Conservation (phyloP, 2,797 vertebrate species). For the Syngnathus acus region DNA sequence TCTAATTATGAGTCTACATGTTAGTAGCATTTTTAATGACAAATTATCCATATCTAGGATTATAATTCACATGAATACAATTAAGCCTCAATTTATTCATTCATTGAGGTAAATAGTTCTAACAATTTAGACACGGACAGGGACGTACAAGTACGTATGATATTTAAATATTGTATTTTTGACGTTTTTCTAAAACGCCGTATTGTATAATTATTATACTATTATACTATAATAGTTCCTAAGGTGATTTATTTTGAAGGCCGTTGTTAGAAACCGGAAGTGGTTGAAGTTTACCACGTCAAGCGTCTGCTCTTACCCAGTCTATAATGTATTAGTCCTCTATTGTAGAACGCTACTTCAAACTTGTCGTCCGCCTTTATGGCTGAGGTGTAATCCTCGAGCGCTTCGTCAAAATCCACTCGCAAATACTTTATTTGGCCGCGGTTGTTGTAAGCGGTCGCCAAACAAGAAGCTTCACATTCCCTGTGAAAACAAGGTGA, state of each 20-base stretch:
- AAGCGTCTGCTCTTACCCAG: constrained; percentile 72
- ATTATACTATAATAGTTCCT: no score
- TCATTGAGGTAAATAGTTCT: no score
- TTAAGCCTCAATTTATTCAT: no score
- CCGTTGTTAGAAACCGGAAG: neutral
- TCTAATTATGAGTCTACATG: neutral
- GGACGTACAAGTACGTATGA: neutral
- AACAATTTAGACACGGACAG: no score
- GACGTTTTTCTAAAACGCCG: no score
- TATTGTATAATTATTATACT: no score
- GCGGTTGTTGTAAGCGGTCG: constrained; percentile 83
- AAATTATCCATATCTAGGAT: neutral
- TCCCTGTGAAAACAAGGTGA: constrained; percentile 40
- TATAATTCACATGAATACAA: neutral
- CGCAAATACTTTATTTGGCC: constrained; percentile 86
- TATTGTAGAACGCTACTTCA: constrained; percentile 87
- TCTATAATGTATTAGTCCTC: constrained; percentile 84
- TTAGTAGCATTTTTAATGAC: neutral
- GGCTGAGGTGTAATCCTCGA: constrained; percentile 83
- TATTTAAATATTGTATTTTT: neutral
- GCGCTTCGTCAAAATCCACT: constrained; percentile 86
- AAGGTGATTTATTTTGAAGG: neutral
- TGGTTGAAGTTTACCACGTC: no score
- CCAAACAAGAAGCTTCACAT: constrained; percentile 61
- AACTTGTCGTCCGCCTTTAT: constrained; percentile 69